These are phyloP conservation scores for Silurus glanis DNA, from an alignment of 2,113 vertebrate genomes.

Conservation along the genomic window DNA sequence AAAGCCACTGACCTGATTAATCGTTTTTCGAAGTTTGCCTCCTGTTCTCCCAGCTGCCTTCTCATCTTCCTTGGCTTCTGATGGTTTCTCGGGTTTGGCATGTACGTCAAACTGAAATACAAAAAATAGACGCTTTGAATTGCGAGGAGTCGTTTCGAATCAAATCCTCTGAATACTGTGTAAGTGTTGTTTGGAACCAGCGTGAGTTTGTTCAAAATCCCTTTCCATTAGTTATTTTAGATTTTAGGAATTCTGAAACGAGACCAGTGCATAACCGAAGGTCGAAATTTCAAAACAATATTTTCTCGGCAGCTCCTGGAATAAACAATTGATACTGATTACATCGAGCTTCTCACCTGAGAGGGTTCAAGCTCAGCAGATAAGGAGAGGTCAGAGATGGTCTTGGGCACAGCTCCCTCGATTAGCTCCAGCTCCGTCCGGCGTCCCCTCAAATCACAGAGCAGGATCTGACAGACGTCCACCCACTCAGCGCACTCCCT, in stretches of 20 bases:
- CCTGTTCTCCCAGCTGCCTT: neutral
- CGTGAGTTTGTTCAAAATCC: too few relatives aligned
- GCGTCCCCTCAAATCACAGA: slow-evolving; percentile 69
- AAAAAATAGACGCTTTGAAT: neutral
- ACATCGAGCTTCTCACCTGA: slow-evolving; percentile 48
- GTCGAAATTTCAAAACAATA: neutral
- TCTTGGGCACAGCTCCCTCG: slow-evolving; percentile 46
- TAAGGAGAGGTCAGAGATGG: slow-evolving; percentile 53
- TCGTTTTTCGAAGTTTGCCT: neutral
- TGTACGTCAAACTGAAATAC: slow-evolving; percentile 47
- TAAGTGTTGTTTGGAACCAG: neutral
- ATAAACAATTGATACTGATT: neutral
- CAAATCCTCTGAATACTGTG: neutral
- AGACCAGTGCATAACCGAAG: neutral
- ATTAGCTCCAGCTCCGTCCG: slow-evolving; percentile 54
- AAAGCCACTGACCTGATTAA: slow-evolving; percentile 35
- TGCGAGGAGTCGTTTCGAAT: neutral
- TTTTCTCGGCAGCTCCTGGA: neutral
- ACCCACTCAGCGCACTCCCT: slow-evolving; percentile 78
- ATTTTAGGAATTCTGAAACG: too few relatives aligned
- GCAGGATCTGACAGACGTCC: slow-evolving; percentile 71
- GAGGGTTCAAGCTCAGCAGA: neutral
- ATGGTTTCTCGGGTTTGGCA: slow-evolving; percentile 1
- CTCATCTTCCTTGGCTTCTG: slow-evolving; percentile 3
- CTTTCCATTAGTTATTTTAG: too few relatives aligned